Base-by-base conservation (phyloP, 2,888 invertebrate genomes). In the Entomobrya proxima region DNA sequence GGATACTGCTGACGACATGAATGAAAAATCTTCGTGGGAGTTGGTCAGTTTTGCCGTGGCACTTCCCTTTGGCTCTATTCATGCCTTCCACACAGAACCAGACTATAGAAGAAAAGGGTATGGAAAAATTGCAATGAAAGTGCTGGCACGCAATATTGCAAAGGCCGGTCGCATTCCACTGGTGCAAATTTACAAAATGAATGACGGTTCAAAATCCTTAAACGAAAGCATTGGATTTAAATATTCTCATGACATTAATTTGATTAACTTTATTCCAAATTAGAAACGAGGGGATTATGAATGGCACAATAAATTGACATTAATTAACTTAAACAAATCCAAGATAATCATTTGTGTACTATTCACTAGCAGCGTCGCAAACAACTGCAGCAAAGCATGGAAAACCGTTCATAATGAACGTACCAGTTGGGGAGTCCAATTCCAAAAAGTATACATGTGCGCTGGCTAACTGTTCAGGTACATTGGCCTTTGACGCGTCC, bases 171-270 rank as follows among this genome's bases (percentile, higher is more conserved):
- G 88, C 5, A 50, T 88, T 58, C 88, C 88, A 7, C 35, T 88
- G 3, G 86, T 86, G 3, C 88, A 88, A 76, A 88, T 88, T 44
- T 88, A 81, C 52, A 84, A 86, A 27, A 32, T 47, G 7, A 88
- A 88, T 78, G 88, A 88, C 37, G 72, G 74, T 9, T 86, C 86
- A n/a, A 86, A 78, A 35, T 55, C 81, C 6, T n/a, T 88, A 7
- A 88, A 88, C 44, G 30, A 78, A 64, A 64, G 78, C 44, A 80
- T 88, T 55, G 88, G 88, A 30, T 88, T 80, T 21, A 78, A 76
- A 32, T 88, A 86, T 50, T 88, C 88, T 5, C 88, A 88, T 64
- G 88, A 88, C 40, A 88, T 88, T 21, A 86, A 81, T 81, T 40
- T 88, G 30, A 72, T 88, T 30, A 81, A 84, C 35, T 88, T 81